Base-by-base conservation (phyloP, 2,888 invertebrate species). In the Thereva unica region DNA sequence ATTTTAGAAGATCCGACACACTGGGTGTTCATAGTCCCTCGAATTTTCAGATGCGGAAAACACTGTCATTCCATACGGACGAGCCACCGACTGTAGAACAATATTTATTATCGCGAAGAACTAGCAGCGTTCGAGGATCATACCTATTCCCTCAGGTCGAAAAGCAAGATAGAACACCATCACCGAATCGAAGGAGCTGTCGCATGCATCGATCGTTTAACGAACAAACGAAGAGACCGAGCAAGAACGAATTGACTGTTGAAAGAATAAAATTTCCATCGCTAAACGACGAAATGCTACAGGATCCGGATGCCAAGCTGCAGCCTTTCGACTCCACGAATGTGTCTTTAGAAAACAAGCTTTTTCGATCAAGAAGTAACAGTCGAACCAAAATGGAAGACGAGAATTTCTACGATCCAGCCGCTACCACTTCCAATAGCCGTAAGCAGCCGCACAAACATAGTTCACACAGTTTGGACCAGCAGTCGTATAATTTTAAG, bases 61-160 rank as follows among this genome's bases (percentile, higher is more conserved):
- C 82, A 71, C 79, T 80, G 71, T 82, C 81, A 67, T 81, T 82
- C 74, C 81, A 81, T 73, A 77, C 79, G 35, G 79, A 80, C 72
- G 81, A 80, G 68, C 75, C 76, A 68, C 74, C 77, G 66, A 73
- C 78, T 75, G 79, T 78, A 67, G 68, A 69, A 67, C 70, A 70
- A 34, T 64, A 67, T 34, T 61, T 67, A 34, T 45, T 68, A 42
- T 66, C 70, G 4, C 75, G 79, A 2, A 78, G 81, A 70, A 79
- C 79, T 42, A 81, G 78, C 67, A 81, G 80, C 55, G 80, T 80
- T 63, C 75, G 81, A 10, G 78, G 78, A 63, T 78, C 78, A 56
- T 69, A 67, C 65, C 73, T 80, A 35, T 78, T 80, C 75, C 80
- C 80, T 3, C 78, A 75, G 67, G 52, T 66, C 0, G 78, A 79